Conservation (phyloP, 2,113 vertebrate genomes). For the Pomatorhinus ruficollis region DNA sequence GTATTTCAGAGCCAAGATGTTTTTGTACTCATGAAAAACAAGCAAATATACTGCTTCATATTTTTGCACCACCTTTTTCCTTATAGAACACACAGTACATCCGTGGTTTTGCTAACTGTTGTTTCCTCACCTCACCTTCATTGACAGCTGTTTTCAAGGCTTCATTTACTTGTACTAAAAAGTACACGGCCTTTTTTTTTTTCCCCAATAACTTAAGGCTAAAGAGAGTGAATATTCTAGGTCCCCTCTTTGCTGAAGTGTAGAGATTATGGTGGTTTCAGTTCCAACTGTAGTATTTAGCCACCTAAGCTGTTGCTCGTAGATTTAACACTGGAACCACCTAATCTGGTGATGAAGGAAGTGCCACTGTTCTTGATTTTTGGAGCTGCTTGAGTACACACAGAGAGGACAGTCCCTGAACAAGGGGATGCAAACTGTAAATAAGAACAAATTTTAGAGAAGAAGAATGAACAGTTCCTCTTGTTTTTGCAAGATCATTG, state of each 20-base stretch:
- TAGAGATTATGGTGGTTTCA: background rate
- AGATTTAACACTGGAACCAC: background rate
- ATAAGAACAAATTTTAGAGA: background rate
- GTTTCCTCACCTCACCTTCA: background rate
- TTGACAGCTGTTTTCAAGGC: background rate
- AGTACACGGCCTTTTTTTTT: background rate
- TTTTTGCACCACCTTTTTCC: background rate
- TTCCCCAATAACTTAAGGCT: accelerated
- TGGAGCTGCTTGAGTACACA: background rate
- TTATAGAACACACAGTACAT: background rate
- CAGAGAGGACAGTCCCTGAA: background rate
- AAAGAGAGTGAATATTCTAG: background rate
- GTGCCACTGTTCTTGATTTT: accelerated
- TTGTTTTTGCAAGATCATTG: background rate
- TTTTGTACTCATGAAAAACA: background rate
- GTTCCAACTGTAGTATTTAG: background rate
- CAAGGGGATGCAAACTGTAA: background rate
- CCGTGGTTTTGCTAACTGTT: background rate
- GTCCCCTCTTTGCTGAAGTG: background rate
- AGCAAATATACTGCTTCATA: background rate
- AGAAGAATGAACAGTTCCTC: background rate
- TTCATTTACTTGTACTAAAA: background rate
- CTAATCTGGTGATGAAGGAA: background rate
- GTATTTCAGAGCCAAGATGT: background rate
- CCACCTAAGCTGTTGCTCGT: background rate